These are phyloP conservation scores for Agrotis clavis DNA, from an alignment of 2,888 invertebrate species.

Conservation along the genomic window DNA sequence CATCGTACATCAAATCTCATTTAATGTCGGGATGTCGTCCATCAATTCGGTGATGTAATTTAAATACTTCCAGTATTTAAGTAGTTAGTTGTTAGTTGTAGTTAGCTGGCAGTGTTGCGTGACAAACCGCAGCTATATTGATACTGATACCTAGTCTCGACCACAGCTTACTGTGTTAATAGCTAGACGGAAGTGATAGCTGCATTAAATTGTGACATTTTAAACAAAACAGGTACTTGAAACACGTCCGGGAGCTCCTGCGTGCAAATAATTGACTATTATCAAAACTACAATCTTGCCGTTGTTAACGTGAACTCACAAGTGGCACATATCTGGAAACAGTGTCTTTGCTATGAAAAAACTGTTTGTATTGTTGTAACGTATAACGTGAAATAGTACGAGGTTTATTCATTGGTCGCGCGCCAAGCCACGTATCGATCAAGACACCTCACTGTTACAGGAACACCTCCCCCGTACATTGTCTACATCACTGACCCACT, in stretches of 20 bases:
- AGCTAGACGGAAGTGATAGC: constrained; percentile 29
- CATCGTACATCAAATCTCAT: constrained; percentile 36
- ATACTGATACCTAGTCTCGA: constrained; percentile 17
- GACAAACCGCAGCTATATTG: constrained; percentile 54
- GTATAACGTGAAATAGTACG: constrained; percentile 56
- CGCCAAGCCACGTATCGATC: constrained; percentile 72
- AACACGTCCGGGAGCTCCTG: constrained; percentile 9
- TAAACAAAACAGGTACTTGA: constrained; percentile 2
- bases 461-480: constrained; percentile 65
- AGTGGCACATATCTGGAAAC: constrained; percentile 27
- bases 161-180: constrained; percentile 43
- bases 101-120: constrained; percentile 46
- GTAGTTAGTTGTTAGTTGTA: too few species aligned
- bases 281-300: constrained; percentile 15
- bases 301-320: neutral
- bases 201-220: constrained; percentile 19
- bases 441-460: constrained; percentile 57
- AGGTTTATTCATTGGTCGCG: constrained; percentile 69
- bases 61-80: too few species aligned
- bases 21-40: constrained; percentile 47
- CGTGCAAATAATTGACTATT: constrained; percentile 19
- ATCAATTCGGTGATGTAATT: constrained; percentile 37
- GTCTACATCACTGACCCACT: constrained; percentile 77
- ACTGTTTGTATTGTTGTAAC: constrained; percentile 38
- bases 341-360: constrained; percentile 37